Conservation (phyloP, 2,113 vertebrate genomes). For the Mystacornis crossleyi region DNA sequence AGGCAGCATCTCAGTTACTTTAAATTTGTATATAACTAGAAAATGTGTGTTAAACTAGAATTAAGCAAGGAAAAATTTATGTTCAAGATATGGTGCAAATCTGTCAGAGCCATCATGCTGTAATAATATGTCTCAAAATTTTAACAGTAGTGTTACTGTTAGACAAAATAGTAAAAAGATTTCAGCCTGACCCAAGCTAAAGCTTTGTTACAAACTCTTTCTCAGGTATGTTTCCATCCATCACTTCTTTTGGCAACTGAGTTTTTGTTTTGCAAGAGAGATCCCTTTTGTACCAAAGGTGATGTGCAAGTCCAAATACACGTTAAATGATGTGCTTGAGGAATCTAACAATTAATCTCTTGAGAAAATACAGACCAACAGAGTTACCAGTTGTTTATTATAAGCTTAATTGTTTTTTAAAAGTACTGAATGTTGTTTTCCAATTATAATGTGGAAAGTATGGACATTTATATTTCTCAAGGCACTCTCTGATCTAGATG, state of each 20-base stretch:
- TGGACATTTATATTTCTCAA: neutral
- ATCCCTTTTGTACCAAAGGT: neutral
- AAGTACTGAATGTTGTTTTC: neutral
- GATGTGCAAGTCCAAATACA: neutral
- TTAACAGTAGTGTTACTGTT: neutral
- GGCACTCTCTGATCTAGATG: neutral
- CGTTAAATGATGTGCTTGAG: neutral
- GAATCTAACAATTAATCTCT: conserved; percentile 1
- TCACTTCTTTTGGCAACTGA: neutral
- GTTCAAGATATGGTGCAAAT: neutral
- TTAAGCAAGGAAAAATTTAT: neutral
- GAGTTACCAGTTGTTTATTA: neutral
- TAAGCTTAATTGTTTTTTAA: neutral
- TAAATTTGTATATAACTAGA: neutral
- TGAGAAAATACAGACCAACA: neutral
- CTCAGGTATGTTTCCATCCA: neutral
- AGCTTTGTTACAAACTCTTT: neutral
- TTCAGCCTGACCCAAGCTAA: neutral
- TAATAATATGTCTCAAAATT: neutral
- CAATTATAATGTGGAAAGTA: neutral
- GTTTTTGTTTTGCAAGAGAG: neutral
- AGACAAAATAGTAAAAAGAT: neutral
- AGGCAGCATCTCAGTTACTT: neutral
- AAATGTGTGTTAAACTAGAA: neutral
- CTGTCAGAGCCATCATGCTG: neutral